phyloP scores from a whole-genome alignment of 2,113 vertebrate species.

The Aspidoscelis tigris region DNA sequence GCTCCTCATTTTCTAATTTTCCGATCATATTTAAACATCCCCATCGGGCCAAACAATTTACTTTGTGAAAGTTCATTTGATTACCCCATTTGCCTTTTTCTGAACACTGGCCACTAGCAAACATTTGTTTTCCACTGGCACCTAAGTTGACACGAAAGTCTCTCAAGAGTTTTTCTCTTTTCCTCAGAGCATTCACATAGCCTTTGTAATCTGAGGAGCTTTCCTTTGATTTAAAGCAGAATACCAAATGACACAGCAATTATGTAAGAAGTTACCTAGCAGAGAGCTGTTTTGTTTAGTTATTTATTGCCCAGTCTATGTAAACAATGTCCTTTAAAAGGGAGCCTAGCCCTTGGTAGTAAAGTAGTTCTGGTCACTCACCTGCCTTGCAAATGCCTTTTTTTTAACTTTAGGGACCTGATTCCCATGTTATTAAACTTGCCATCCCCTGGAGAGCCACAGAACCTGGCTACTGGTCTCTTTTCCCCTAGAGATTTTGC shows the following conservation, averaged over 20 bases:
- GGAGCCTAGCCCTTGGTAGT: not conserved
- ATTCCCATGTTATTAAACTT: not conserved
- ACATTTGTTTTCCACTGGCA: not conserved
- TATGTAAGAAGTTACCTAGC: constrained; percentile 2
- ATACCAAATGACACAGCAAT: not conserved
- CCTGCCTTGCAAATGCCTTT: constrained; percentile 28
- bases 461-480: not conserved
- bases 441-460: not conserved
- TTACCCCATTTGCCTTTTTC: not conserved
- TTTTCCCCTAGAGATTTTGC: not conserved
- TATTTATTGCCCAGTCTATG: not conserved
- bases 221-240: not conserved
- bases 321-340: constrained; percentile 10
- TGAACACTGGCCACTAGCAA: too few relatives aligned
- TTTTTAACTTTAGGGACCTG: constrained; percentile 13
- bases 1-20: not conserved
- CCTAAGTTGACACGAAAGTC: too few relatives aligned
- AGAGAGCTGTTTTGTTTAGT: not conserved
- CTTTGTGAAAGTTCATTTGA: not conserved
- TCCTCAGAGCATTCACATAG: not conserved
- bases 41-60: not conserved
- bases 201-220: not conserved
- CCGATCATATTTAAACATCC: rapidly evolving
- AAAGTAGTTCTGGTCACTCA: constrained; percentile 23
- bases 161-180: not conserved